Evolutionary conservation across 2,888 invertebrate species (phyloP).

Genomic region (Lasius fuliginosus): DNA sequence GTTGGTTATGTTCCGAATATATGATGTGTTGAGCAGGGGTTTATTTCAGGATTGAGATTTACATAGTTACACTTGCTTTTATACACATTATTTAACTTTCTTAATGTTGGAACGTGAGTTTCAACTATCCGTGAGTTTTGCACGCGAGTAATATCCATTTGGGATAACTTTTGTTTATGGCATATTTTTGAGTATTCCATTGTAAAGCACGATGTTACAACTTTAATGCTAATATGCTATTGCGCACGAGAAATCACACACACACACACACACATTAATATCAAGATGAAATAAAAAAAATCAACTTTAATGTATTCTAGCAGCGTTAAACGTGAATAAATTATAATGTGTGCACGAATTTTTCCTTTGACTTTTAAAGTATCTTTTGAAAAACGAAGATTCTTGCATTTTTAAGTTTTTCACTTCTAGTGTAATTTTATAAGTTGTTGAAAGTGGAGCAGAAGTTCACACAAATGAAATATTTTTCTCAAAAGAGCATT

Average conservation of each 20-base stretch:
- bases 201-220: background rate
- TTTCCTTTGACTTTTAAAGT: background rate
- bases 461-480: conserved; percentile 9
- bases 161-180: background rate
- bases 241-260: background rate
- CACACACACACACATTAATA: too few species aligned
- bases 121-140: background rate
- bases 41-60: conserved; percentile 9
- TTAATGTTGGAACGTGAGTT: background rate
- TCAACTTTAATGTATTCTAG: background rate
- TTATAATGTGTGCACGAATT: background rate
- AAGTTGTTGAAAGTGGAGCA: background rate
- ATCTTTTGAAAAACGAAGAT: background rate
- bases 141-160: background rate
- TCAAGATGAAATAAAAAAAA: background rate
- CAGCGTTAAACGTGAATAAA: background rate
- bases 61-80: background rate
- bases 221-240: background rate
- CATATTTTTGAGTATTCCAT: background rate
- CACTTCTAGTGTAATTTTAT: conserved; percentile 7
- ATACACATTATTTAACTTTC: conserved; percentile 16
- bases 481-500: background rate
- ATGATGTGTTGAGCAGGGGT: background rate
- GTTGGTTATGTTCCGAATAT: conserved; percentile 2
- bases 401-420: background rate